Percentiles rank a stretch among this genome's conserved stretches.
Conservation (phyloP, 1,140 invertebrate species). For the Charaxes varanes region DNA sequence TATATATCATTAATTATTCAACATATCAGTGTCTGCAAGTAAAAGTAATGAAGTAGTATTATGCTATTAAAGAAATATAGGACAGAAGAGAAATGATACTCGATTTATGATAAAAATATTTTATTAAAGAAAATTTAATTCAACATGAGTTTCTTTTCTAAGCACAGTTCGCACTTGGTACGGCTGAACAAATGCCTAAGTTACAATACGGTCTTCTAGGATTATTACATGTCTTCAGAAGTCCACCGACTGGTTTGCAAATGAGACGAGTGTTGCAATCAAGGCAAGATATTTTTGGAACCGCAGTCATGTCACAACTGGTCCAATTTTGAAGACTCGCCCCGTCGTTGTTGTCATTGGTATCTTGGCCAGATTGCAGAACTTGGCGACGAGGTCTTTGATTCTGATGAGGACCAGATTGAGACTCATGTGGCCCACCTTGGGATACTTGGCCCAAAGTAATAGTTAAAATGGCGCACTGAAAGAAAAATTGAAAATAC, state of each 20-base stretch:
- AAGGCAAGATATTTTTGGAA: slow-evolving; percentile 30
- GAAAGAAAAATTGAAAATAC: no score
- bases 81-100: no score
- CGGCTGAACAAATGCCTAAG: slow-evolving; percentile 36
- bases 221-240: slow-evolving; percentile 26
- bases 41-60: no score
- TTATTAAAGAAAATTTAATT: no score
- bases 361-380: slow-evolving; percentile 2
- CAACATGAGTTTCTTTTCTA: slow-evolving; percentile 1
- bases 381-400: slow-evolving; percentile 18
- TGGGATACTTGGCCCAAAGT: slow-evolving; percentile 2
- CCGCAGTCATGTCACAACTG: slow-evolving; percentile 27
- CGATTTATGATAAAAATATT: no score
- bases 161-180: slow-evolving; percentile 29
- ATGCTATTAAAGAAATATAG: no score
- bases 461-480: slow-evolving; percentile 5
- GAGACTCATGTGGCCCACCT: slow-evolving; percentile 9
- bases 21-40: no score
- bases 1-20: no score
- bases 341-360: neutral
- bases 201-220: slow-evolving; percentile 33
- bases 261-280: slow-evolving; percentile 47
- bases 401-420: slow-evolving; percentile 19
- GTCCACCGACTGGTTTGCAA: slow-evolving; percentile 38
- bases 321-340: slow-evolving; percentile 21